A percentile compares a stretch with the other conserved stretches of the same genome.
Evolutionary conservation across 2,797 vertebrate genomes (phyloP).

Genomic region (Gymnodraco acuticeps): DNA sequence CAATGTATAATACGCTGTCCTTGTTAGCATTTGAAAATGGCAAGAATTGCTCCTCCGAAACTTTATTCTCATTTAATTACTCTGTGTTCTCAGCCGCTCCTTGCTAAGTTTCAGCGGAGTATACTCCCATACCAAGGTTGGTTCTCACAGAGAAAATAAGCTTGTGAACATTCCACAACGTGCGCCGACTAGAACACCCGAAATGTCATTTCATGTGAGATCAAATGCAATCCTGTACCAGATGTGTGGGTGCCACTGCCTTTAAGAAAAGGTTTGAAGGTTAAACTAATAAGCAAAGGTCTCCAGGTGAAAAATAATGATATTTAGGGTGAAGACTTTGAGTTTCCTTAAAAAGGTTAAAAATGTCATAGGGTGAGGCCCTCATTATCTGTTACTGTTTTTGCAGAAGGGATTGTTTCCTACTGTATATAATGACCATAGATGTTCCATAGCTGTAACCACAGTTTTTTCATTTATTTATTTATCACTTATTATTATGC

Average conservation of each 20-base stretch:
- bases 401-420: not conserved
- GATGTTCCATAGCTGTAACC: not conserved
- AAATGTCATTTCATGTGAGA: conserved; percentile 51
- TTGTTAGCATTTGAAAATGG: conserved; percentile 2
- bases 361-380: not conserved
- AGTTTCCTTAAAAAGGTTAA: conserved; percentile 11
- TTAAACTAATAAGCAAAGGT: not conserved
- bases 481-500: not conserved
- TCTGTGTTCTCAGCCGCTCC: conserved; percentile 10
- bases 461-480: not conserved
- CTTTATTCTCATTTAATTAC: conserved; percentile 31
- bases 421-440: no score
- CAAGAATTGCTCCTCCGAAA: not conserved
- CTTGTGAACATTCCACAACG: conserved; percentile 67
- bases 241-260: conserved; percentile 17
- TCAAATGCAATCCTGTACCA: conserved; percentile 41
- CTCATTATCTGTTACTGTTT: not conserved
- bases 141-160: conserved; percentile 71
- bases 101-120: conserved; percentile 74
- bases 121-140: conserved; percentile 48
- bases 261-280: conserved; percentile 3
- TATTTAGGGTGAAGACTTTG: not conserved
- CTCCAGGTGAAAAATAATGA: not conserved
- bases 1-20: not conserved
- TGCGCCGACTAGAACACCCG: conserved; percentile 59